Base-by-base conservation (phyloP, 2,113 vertebrate genomes). In the Aythya baeri region DNA sequence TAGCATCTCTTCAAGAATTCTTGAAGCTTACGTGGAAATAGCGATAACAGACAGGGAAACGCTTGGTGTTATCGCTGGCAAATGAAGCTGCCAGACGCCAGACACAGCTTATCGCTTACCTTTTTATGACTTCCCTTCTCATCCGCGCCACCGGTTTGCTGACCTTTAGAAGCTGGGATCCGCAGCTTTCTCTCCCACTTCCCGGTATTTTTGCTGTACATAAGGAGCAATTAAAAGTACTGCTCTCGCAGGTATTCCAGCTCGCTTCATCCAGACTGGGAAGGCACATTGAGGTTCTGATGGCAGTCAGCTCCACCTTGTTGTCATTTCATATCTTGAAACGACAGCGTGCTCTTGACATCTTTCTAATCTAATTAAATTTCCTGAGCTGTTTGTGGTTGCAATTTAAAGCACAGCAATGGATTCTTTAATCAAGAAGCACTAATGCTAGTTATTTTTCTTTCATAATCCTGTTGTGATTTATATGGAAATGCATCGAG, bases 91-190 rank as follows among this genome's bases (percentile, higher is more conserved):
- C 86, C 74, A 66, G 55, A n/a, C 44, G 62, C 11, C 54, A 93
- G 70, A n/a, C 8, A 6, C 27, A 22, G 49, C 9, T 84, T 34
- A 76, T 91, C 11, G 7, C 68, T 58, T 52, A 52, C 16, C 34
- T 93, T 90, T 86, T 92, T 80, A 78, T 83, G 77, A 38, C 41
- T 96, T 93, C 31, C 7, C 31, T 75, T 84, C 65, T 84, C 68
- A 17, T 63, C 66, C 82, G 95, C 82, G 6, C n/a, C 6, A 9
- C 78, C 84, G 7, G 14, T 95, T 91, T 92, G 81, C 61, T 95
- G 81, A 92, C 77, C 73, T 89, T 77, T 44, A 88, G 43, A 31
- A 72, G 34, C 31, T 92, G 73, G 17, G 76, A 55, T 46, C 55
- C 90, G 21, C 26, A 78, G 43, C 21, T 76, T 96, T 88, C 72